Conservation (phyloP, 2,797 vertebrate species). For the Lithobates sylvaticus region DNA sequence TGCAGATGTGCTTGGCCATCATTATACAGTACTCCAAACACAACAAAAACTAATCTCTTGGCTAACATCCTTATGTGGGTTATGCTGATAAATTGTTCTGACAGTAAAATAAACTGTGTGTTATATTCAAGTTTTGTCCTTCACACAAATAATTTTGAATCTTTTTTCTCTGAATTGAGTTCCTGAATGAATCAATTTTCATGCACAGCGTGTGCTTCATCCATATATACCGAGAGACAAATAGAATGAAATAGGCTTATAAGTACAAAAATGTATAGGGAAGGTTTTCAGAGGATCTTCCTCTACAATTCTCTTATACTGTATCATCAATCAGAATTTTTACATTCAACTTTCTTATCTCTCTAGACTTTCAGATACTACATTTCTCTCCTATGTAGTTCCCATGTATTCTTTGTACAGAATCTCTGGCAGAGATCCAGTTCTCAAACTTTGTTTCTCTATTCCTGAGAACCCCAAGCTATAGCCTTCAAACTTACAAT, state of each 20-base stretch:
- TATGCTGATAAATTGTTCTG: slow-evolving; percentile 43
- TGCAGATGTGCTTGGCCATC: slow-evolving; percentile 40
- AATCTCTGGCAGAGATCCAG: too few relatives aligned
- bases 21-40: slow-evolving; percentile 42
- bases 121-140: slow-evolving; percentile 29
- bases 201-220: background rate
- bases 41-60: slow-evolving; percentile 42
- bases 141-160: slow-evolving; percentile 18
- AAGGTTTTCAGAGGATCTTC: background rate
- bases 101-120: slow-evolving; percentile 38
- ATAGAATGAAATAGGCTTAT: slow-evolving; percentile 6
- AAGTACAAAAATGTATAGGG: slow-evolving; percentile 5
- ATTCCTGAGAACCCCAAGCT: too few relatives aligned
- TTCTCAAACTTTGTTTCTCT: too few relatives aligned
- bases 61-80: slow-evolving; percentile 32
- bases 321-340: background rate
- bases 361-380: too few relatives aligned
- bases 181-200: slow-evolving; percentile 32
- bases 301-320: background rate
- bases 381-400: too few relatives aligned
- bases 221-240: slow-evolving; percentile 5
- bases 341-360: too few relatives aligned
- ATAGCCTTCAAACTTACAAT: too few relatives aligned
- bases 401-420: too few relatives aligned
- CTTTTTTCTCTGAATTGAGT: slow-evolving; percentile 18